phyloP scores from a whole-genome alignment of 2,113 vertebrate species.

The Gallinago media region DNA sequence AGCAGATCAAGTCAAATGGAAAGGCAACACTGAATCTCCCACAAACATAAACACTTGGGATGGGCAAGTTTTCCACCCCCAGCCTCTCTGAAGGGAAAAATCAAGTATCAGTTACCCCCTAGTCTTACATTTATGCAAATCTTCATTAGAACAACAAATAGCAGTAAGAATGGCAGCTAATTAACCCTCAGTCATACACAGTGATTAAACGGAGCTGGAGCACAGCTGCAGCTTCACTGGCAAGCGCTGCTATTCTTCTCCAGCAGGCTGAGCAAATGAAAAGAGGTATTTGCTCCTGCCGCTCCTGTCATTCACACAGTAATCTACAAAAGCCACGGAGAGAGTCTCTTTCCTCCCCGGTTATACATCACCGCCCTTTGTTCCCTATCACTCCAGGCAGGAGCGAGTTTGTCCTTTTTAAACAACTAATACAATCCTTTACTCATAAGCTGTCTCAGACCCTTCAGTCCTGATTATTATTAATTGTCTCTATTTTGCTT shows the following conservation, averaged over 20 bases:
- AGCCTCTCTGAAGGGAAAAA: conserved; percentile 7
- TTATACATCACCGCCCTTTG: conserved; percentile 29
- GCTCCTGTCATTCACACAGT: conserved; percentile 33
- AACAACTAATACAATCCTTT: conserved; percentile 14
- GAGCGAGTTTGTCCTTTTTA: conserved; percentile 39
- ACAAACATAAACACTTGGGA: conserved; percentile 19
- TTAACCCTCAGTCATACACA: conserved; percentile 69
- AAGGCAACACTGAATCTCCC: conserved; percentile 20
- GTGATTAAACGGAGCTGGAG: conserved; percentile 39
- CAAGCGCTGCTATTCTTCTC: conserved; percentile 58
- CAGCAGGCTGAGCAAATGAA: conserved; percentile 58
- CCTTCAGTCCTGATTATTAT: conserved; percentile 34
- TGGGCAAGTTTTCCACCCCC: not conserved
- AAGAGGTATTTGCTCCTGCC: conserved; percentile 53
- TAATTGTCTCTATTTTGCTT: conserved; percentile 57
- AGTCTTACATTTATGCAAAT: conserved; percentile 69
- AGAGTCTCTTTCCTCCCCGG: conserved; percentile 30
- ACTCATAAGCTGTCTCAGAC: conserved; percentile 14
- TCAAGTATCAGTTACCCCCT: conserved; percentile 54
- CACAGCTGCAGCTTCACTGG: conserved; percentile 63
- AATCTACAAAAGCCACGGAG: conserved; percentile 19
- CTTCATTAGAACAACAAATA: conserved; percentile 72
- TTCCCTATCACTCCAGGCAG: conserved; percentile 45
- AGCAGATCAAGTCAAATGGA: conserved; percentile 36
- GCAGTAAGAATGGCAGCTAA: conserved; percentile 69